phyloP scores from a whole-genome alignment of 64 coral and sea anemone species.

The Dendrophyllia cribrosa region DNA sequence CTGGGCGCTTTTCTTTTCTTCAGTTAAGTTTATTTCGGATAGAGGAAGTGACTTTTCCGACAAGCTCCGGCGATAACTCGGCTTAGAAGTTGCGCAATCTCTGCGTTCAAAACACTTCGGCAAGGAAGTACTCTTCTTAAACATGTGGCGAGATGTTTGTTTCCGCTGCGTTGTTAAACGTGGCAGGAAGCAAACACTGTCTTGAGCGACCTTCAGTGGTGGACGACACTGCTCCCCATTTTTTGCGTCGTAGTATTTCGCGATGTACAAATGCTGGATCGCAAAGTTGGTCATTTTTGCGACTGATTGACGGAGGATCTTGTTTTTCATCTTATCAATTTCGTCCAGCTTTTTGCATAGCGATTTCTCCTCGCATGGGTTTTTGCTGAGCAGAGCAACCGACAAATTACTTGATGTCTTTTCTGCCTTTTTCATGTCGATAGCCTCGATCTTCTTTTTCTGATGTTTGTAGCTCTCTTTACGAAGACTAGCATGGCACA shows the following conservation, averaged over 20 bases:
- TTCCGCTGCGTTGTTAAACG: not conserved
- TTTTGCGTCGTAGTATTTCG: slow-evolving; percentile 23
- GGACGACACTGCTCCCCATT: slow-evolving; percentile 9
- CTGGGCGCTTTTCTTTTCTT: not conserved
- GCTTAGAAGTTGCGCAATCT: not conserved
- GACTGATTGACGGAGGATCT: not conserved
- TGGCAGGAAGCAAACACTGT: not conserved
- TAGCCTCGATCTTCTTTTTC: not conserved
- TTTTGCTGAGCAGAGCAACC: not conserved
- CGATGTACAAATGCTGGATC: not conserved
- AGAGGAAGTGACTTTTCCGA: not conserved
- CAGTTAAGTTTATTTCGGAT: not conserved
- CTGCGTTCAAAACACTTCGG: too few species aligned
- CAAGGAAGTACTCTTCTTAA: not conserved
- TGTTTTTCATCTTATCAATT: slow-evolving; percentile 11
- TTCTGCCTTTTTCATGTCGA: not conserved
- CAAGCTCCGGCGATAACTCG: not conserved
- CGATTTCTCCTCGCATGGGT: slow-evolving; percentile 13
- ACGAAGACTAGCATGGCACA: too few species aligned
- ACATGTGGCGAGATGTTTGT: not conserved
- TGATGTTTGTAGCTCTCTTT: not conserved
- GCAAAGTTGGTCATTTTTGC: slow-evolving; percentile 12
- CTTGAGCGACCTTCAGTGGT: not conserved
- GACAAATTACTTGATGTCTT: slow-evolving; percentile 4
- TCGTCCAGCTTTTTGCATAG: slow-evolving; percentile 21